phyloP scores from a whole-genome alignment of 2,797 vertebrate genomes.

The Sebastes iracundus region DNA sequence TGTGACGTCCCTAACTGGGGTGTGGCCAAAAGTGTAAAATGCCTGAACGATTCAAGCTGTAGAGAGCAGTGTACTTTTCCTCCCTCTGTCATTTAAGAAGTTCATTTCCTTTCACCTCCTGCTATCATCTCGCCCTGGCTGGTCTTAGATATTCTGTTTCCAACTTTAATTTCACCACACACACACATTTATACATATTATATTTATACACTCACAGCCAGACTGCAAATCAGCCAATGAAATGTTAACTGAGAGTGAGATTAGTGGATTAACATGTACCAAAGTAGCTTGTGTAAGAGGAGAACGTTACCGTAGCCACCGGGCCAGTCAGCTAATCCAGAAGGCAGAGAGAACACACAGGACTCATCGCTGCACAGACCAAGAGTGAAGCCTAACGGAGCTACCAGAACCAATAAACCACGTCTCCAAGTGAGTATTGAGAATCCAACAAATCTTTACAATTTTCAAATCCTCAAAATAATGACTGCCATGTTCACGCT shows the following conservation, averaged over 20 bases:
- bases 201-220: neutral
- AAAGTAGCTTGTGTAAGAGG: constrained; percentile 77
- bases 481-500: neutral
- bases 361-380: neutral
- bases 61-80: neutral
- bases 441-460: neutral
- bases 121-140: neutral
- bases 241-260: constrained; percentile 69
- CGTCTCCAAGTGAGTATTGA: constrained; percentile 44
- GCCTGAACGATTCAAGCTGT: neutral
- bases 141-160: neutral
- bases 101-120: neutral
- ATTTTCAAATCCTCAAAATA: neutral
- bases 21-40: neutral
- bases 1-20: neutral
- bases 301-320: constrained; percentile 48
- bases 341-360: constrained; percentile 12
- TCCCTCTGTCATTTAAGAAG: neutral
- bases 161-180: neutral
- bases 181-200: neutral
- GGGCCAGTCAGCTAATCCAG: constrained; percentile 65
- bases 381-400: neutral
- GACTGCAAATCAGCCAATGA: constrained; percentile 66
- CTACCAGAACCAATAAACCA: neutral
- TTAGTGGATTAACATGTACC: constrained; percentile 79